phyloP scores from a whole-genome alignment of 2,797 vertebrate genomes.

The Sebastes vulpes region DNA sequence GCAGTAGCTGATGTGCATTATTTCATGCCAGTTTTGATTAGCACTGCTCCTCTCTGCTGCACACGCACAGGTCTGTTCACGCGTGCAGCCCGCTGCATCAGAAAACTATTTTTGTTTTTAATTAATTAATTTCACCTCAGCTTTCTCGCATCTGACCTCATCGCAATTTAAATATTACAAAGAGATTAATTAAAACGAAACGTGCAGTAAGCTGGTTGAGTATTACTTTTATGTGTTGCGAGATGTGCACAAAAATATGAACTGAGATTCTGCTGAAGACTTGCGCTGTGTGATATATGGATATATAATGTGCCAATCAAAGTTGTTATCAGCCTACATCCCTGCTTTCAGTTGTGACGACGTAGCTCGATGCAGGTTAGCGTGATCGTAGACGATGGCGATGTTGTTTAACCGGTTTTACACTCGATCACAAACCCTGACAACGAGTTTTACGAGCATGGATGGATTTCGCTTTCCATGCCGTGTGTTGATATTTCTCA shows the following conservation, averaged over 20 bases:
- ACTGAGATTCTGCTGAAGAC: conserved; percentile 46
- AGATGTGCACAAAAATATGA: conserved; percentile 44
- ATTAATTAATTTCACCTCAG: conserved; percentile 29
- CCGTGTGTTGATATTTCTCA: conserved; percentile 75
- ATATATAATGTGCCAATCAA: conserved; percentile 73
- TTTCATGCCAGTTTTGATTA: conserved; percentile 50
- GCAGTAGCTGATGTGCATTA: conserved; percentile 46
- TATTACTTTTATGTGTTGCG: conserved; percentile 50
- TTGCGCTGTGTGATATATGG: conserved; percentile 66
- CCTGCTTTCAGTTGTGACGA: conserved; percentile 58
- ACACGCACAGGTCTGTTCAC: conserved; percentile 30
- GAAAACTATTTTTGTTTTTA: conserved; percentile 24
- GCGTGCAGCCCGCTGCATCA: conserved; percentile 23
- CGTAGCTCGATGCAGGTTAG: conserved; percentile 72
- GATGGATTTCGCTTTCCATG: conserved; percentile 69
- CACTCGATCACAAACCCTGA: conserved; percentile 52
- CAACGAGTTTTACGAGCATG: conserved; percentile 49
- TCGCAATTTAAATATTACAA: conserved; percentile 39
- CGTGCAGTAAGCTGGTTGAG: conserved; percentile 45
- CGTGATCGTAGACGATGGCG: conserved; percentile 70
- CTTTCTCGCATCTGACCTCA: conserved; percentile 46
- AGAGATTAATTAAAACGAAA: conserved; percentile 26
- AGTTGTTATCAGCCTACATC: conserved; percentile 58
- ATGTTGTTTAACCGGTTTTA: conserved; percentile 70
- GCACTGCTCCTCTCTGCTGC: conserved; percentile 24